A percentile compares a stretch with the other conserved stretches of the same genome.
Evolutionary conservation across 1,140 invertebrate genomes (phyloP).

Genomic region (Caerostris extrusa): DNA sequence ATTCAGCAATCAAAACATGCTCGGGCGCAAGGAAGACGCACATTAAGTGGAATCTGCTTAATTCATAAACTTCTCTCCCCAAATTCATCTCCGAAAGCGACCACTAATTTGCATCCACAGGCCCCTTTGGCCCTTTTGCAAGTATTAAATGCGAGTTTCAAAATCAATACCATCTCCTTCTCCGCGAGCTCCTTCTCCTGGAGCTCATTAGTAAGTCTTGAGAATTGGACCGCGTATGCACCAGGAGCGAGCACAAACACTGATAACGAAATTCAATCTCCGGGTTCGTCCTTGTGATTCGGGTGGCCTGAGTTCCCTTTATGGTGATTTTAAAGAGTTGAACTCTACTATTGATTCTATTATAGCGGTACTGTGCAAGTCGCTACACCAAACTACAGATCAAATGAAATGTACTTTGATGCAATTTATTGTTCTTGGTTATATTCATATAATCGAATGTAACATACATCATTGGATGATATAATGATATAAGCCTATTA

Average conservation of each 20-base stretch:
- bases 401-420: too few relatives aligned
- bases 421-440: too few relatives aligned
- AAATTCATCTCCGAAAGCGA: not conserved
- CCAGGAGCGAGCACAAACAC: not conserved
- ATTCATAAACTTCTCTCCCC: too few relatives aligned
- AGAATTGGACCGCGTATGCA: not conserved
- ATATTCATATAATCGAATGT: too few relatives aligned
- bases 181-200: not conserved
- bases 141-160: too few relatives aligned
- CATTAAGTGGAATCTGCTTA: too few relatives aligned
- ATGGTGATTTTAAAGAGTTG: not conserved
- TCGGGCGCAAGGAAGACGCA: too few relatives aligned
- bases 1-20: too few relatives aligned
- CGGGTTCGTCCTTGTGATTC: not conserved
- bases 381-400: too few relatives aligned
- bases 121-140: not conserved
- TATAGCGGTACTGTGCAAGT: not conserved
- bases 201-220: conserved; percentile 19
- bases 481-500: too few relatives aligned
- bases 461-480: too few relatives aligned
- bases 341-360: not conserved
- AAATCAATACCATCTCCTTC: too few relatives aligned
- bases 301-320: not conserved
- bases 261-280: conserved; percentile 28
- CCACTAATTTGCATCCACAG: not conserved